Evolutionary conservation across 2,888 invertebrate genomes (phyloP).

Genomic region (Xanthorhoe designata): DNA sequence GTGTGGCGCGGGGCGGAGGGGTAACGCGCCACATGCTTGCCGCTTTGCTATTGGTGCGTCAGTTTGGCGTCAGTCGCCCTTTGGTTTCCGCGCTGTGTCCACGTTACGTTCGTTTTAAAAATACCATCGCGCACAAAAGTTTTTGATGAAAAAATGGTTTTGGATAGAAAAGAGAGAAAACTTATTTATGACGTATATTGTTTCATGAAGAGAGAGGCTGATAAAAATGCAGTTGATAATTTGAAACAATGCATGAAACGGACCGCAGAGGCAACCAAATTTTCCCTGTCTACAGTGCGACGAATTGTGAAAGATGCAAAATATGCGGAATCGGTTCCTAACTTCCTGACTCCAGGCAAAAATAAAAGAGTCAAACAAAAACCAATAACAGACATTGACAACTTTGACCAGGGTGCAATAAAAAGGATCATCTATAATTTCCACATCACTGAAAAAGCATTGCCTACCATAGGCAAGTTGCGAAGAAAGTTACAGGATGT

Average conservation of each 20-base stretch:
- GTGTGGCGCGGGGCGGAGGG: not conserved
- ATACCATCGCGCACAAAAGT: not conserved
- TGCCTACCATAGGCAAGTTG: conserved; percentile 46
- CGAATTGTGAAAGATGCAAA: not conserved
- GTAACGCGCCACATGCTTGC: not conserved
- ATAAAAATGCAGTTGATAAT: not conserved
- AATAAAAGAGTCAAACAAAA: conserved; percentile 9
- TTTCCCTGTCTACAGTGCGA: conserved; percentile 1
- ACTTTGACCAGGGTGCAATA: conserved; percentile 50
- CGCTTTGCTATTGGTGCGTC: not conserved
- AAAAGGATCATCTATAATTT: conserved; percentile 53
- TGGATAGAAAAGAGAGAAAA: not conserved
- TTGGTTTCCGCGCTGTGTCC: not conserved
- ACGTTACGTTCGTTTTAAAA: not conserved
- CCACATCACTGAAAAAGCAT: conserved; percentile 48
- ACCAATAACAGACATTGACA: conserved; percentile 21
- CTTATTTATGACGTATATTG: conserved; percentile 2
- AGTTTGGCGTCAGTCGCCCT: not conserved
- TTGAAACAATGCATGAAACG: conserved; percentile 1
- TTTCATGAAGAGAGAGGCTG: conserved; percentile 7
- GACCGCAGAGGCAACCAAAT: not conserved
- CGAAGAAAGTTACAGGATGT: conserved; percentile 26
- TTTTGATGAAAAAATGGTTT: not conserved
- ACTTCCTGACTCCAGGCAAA: conserved; percentile 22
- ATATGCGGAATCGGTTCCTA: not conserved